phyloP scores from a whole-genome alignment of 2,797 vertebrate genomes.

The Hafferia zeledoni region DNA sequence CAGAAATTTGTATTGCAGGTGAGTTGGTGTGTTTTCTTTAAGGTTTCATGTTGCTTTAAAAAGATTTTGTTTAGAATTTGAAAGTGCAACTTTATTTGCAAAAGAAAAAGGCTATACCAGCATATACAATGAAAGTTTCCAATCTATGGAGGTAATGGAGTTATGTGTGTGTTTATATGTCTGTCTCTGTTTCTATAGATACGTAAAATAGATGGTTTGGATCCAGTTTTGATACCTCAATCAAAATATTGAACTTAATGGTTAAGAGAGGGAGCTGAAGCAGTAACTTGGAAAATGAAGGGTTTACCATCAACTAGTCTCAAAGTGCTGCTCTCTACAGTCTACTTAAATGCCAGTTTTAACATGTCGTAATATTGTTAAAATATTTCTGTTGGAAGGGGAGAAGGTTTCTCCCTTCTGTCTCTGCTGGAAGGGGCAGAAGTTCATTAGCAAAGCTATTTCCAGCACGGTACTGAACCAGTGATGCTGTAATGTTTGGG shows the following conservation, averaged over 20 bases:
- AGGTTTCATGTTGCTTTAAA: background rate
- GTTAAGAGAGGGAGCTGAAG: background rate
- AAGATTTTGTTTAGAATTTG: background rate
- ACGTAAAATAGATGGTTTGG: background rate
- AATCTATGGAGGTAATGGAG: background rate
- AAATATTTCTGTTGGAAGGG: background rate
- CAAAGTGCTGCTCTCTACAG: background rate
- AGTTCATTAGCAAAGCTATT: background rate
- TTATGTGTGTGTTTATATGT: background rate
- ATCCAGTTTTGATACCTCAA: background rate
- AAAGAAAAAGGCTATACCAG: background rate
- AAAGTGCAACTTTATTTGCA: background rate
- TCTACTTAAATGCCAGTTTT: background rate
- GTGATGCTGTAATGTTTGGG: background rate
- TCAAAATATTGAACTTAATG: constrained; percentile 8
- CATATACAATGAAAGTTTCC: background rate
- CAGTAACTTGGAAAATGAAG: background rate
- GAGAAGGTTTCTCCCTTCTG: background rate
- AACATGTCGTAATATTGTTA: background rate
- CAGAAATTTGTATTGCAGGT: constrained; percentile 99
- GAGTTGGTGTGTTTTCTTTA: constrained; percentile 62
- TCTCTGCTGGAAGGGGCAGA: background rate
- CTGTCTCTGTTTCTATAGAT: background rate
- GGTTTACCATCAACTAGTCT: background rate
- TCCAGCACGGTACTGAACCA: background rate